Evolutionary conservation across 2,888 invertebrate species (phyloP), one percentile per base, ranked within the genome.

Genomic region (Piscicola geometra): DNA sequence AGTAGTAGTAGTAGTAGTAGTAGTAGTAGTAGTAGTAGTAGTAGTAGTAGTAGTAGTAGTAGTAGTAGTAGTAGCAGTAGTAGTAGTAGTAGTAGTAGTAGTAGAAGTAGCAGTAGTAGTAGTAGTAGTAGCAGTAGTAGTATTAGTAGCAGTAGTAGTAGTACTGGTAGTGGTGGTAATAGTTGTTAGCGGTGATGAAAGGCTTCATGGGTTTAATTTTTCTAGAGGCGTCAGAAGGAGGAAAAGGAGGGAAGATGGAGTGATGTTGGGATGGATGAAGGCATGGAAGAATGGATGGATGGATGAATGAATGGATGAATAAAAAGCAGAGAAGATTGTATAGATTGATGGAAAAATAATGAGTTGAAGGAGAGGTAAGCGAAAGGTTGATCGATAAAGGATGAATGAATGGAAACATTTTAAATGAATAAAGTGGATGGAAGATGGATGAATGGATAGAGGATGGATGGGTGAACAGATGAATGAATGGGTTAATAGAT

Each of bases 11-110:
- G 32, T 12, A 69, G n/a, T 64, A 12, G 25, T 21, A 64, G 25
- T 64, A 21, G 3, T 28, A 69, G 15, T 15, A 69, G 5, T 28
- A 35, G 25, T 69, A 69, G 25, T 69, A 28, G 5, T 35, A 69
- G 5, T n/a, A 28, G 25, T 35, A 15, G 5, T 35, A 69, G 15
- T 15, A 69, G 25, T 12, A 64, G n/a, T n/a, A 64, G 5, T 68
- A 68, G 5, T 68, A 28, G 25, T 9, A 68, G 5, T 68, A 68
- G 5, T 68, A 68, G 5, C 52, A 41, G 9, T 71, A 71, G 9
- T 71, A 71, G 9, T 71, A 71, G 9, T 56, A 71, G 9, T 71
- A 71, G 9, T 71, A 71, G 9, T 71, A 71, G 9, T 56, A 71
- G 9, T 71, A 71, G 66, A 67, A 71, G 9, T 71, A 71, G 9